Evolutionary conservation across 2,888 invertebrate species (phyloP), one percentile per base, ranked within the genome.

Genomic region (Phaonia tiefii): DNA sequence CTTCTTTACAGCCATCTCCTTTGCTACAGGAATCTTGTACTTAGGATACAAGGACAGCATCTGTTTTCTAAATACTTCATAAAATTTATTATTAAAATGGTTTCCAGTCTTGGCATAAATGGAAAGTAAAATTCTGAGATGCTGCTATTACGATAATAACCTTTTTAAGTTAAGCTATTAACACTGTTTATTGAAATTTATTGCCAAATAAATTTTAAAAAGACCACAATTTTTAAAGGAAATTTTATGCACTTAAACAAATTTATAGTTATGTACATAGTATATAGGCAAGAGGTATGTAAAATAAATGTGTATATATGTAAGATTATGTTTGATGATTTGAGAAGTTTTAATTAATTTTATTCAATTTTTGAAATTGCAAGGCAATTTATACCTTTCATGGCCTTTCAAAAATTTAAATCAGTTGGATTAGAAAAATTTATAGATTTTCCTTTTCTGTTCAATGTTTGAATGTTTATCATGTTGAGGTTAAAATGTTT

Each of bases 141-240:
- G n/a, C 15, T 15, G 39, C 60, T 60, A 11, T 39, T 60, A 15
- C 11, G 11, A 70, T 78, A 65, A 82, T 79, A 79, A 82, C 76
- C 76, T 79, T 79, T 79, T 79, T 46, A 74, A 79, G 72, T 78
- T 75, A 82, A 75, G 54, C 71, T 74, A 49, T 70, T 51, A 82
- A 54, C 76, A 77, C 79, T 74, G 72, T 75, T 75, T 69, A 78
- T 81, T 81, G 63, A 75, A 78, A 81, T 81, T 81, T 81, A 81
- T 81, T 17, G 22, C 26, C 78, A 75, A 72, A 81, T 81, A 78
- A 78, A 81, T 69, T 69, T 81, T 81, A 81, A 81, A 76, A 71
- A 63, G 63, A 39, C 63, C 63, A 63, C 63, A 63, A 42, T 20
- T 63, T 60, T 17, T n/a, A n/a, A 63, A 17, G 63, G n/a, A 26